phyloP scores from a whole-genome alignment of 2,888 invertebrate species.

The Chorisops tibialis region DNA sequence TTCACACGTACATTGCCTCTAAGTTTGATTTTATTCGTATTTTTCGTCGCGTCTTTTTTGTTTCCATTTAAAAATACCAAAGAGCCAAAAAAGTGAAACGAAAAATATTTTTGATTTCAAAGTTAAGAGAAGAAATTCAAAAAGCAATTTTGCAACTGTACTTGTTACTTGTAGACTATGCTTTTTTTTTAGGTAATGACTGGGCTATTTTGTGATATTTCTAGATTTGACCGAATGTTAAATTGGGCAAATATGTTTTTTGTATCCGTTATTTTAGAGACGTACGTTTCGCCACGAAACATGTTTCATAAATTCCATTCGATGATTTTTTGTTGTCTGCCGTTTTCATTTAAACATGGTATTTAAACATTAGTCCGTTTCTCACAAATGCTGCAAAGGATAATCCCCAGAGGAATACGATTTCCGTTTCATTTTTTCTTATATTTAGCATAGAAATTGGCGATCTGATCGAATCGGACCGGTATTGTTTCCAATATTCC shows the following conservation, averaged over 20 bases:
- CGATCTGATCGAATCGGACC: conserved; percentile 76
- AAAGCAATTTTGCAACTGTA: background rate
- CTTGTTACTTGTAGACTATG: conserved; percentile 17
- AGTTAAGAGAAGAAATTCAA: conserved; percentile 2
- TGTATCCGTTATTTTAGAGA: conserved; percentile 13
- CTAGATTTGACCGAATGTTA: conserved; percentile 1
- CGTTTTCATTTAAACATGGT: conserved; percentile 8
- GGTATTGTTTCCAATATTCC: conserved; percentile 78
- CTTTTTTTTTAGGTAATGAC: conserved; percentile 13
- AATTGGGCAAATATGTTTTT: background rate
- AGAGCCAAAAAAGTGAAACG: background rate
- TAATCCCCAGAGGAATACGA: conserved; percentile 12
- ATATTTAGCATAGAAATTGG: conserved; percentile 81
- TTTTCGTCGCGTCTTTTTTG: background rate
- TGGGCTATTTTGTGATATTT: conserved; percentile 16
- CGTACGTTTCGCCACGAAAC: conserved; percentile 16
- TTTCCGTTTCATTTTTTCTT: conserved; percentile 59
- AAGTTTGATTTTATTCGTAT: conserved; percentile 13
- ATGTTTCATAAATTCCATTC: background rate
- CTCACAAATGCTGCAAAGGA: conserved; percentile 21
- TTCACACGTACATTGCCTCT: conserved; percentile 2
- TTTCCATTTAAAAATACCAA: background rate
- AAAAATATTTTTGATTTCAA: background rate
- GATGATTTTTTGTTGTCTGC: background rate
- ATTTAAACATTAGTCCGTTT: conserved; percentile 19